phyloP scores from a whole-genome alignment of 2,113 vertebrate genomes.

The Carassius auratus region DNA sequence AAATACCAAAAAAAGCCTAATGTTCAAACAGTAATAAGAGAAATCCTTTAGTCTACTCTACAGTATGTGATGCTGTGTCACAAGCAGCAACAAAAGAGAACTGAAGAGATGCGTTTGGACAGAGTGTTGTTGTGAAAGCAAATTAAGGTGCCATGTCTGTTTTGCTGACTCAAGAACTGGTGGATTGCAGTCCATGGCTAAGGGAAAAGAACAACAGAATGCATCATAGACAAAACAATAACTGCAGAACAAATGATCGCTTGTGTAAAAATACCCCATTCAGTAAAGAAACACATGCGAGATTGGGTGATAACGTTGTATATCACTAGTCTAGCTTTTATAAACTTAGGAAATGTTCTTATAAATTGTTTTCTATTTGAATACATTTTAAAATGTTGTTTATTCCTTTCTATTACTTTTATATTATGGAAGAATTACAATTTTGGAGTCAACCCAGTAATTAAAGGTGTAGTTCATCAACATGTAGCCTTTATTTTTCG shows the following conservation, averaged over 20 bases:
- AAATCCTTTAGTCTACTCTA: not conserved
- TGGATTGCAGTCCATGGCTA: conserved; percentile 49
- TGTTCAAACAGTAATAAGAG: not conserved
- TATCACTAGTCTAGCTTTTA: not conserved
- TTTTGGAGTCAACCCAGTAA: too few species aligned
- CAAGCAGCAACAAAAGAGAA: not conserved
- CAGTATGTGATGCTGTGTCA: not conserved
- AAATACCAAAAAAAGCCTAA: not conserved
- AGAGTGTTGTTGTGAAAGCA: conserved; percentile 50
- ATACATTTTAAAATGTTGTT: not conserved
- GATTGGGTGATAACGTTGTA: not conserved
- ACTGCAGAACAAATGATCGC: conserved; percentile 28
- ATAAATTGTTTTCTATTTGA: too few species aligned
- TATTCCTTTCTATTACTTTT: not conserved
- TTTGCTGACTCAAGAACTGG: conserved; percentile 52
- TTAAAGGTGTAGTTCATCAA: too few species aligned
- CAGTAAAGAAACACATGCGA: not conserved
- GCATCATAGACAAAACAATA: conserved; percentile 31
- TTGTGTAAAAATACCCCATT: conserved; percentile 11
- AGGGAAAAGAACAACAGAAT: conserved; percentile 43
- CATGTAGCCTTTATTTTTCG: too few species aligned
- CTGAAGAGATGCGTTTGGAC: not conserved
- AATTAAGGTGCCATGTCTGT: conserved; percentile 59
- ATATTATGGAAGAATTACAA: too few species aligned
- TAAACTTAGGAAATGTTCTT: not conserved